Evolutionary conservation across 2,113 vertebrate species (phyloP).

Genomic region (Nyctereutes procyonoides): DNA sequence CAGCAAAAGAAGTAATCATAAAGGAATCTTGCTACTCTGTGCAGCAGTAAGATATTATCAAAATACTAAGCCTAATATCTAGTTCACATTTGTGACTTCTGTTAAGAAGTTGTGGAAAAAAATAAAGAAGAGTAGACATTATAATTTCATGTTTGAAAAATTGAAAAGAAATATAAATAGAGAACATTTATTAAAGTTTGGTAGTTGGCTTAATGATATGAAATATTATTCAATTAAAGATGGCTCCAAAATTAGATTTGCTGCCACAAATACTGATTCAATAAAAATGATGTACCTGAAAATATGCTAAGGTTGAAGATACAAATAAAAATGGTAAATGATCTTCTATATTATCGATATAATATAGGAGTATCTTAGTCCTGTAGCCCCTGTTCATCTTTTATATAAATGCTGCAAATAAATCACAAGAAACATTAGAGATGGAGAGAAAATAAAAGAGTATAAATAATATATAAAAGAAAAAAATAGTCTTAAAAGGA

Average conservation of each 20-base stretch:
- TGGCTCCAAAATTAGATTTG: neutral
- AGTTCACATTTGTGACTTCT: neutral
- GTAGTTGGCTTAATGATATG: neutral
- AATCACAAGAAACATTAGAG: neutral
- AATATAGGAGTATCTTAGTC: neutral
- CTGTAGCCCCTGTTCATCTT: neutral
- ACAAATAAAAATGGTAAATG: neutral
- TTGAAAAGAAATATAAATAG: neutral
- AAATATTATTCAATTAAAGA: conserved; percentile 13
- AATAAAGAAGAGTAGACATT: neutral
- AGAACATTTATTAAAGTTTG: neutral
- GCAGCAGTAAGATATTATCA: neutral
- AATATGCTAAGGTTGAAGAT: neutral
- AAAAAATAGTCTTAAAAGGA: neutral
- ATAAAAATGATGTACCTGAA: neutral
- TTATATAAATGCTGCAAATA: neutral
- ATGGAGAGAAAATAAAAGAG: conserved; percentile 7
- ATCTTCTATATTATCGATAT: neutral
- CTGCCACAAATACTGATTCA: neutral
- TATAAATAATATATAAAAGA: neutral
- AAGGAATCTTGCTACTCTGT: neutral
- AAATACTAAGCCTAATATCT: neutral
- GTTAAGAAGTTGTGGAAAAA: neutral
- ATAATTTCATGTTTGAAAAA: neutral
- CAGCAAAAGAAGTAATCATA: neutral